These are phyloP conservation scores for Ovis canadensis DNA, from an alignment of 2,113 vertebrate species.

Conservation along the genomic window DNA sequence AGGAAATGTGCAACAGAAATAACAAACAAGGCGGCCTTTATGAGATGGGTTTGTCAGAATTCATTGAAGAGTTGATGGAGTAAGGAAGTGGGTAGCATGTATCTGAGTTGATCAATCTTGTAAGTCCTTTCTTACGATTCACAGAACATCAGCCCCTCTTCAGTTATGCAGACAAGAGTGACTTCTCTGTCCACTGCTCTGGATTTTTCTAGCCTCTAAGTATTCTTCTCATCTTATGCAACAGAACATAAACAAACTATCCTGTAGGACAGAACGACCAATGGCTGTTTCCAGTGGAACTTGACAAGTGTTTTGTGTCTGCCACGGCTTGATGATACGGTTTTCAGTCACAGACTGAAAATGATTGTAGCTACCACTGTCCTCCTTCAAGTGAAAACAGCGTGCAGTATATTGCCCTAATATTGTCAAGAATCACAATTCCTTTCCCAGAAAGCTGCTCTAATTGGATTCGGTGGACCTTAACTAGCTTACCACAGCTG, in stretches of 20 bases:
- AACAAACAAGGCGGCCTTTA: not conserved
- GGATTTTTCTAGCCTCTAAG: slow-evolving; percentile 13
- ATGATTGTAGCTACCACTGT: slow-evolving; percentile 66
- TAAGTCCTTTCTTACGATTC: not conserved
- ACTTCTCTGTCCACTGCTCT: not conserved
- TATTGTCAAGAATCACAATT: slow-evolving; percentile 78
- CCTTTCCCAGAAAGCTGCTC: slow-evolving; percentile 73
- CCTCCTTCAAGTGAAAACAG: slow-evolving; percentile 73
- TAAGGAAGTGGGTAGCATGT: not conserved
- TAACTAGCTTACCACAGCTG: slow-evolving; percentile 77
- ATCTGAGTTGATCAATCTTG: not conserved
- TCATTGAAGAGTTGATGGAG: not conserved
- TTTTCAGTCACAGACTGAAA: slow-evolving; percentile 71
- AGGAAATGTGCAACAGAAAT: not conserved
- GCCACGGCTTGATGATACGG: slow-evolving; percentile 61
- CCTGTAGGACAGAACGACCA: slow-evolving; percentile 27
- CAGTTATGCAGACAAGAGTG: not conserved
- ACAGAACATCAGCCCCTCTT: not conserved
- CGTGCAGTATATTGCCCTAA: slow-evolving; percentile 68
- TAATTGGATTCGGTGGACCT: slow-evolving; percentile 83
- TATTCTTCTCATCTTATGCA: slow-evolving; percentile 23
- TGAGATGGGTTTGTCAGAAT: not conserved
- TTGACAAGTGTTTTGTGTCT: slow-evolving; percentile 58
- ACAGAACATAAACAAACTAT: not conserved
- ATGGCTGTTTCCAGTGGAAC: slow-evolving; percentile 32